A percentile compares a stretch with the other conserved stretches of the same genome.
These are phyloP conservation scores for Gonatopus flavifemur DNA, from an alignment of 1,140 invertebrate genomes.

Conservation along the genomic window DNA sequence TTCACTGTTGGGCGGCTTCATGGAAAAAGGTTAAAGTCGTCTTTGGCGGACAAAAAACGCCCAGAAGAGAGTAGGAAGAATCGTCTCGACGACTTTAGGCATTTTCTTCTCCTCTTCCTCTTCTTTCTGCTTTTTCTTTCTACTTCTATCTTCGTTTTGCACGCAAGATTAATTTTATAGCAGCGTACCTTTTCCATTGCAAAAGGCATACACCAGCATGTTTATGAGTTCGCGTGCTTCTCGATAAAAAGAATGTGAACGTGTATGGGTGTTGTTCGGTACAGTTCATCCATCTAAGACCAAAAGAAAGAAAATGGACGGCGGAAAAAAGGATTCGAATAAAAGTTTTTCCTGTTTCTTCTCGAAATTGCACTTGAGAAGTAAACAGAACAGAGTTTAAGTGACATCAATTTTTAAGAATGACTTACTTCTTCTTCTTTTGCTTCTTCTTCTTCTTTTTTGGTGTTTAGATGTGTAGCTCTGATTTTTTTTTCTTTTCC, in stretches of 20 bases:
- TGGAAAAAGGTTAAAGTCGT: constrained; percentile 15
- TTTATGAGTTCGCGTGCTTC: constrained; percentile 20
- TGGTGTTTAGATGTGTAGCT: no score
- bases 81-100: constrained; percentile 13
- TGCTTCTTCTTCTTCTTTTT: no score
- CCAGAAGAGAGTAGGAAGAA: constrained; percentile 8
- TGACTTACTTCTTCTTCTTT: no score
- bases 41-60: not conserved
- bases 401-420: no score
- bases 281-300: no score
- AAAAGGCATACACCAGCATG: constrained; percentile 9
- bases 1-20: constrained; percentile 24
- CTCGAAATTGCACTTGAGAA: no score
- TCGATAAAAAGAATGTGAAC: constrained; percentile 22
- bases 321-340: constrained; percentile 12
- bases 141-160: constrained; percentile 25
- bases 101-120: constrained; percentile 8
- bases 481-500: no score
- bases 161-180: constrained; percentile 38
- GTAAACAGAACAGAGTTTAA: no score
- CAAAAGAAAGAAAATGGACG: constrained; percentile 7
- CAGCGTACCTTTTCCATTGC: constrained; percentile 17
- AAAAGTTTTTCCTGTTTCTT: no score
- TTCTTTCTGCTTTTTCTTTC: constrained; percentile 12
- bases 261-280: constrained; percentile 6